Base-by-base conservation (phyloP, 2,797 vertebrate genomes). In the Zalophus californianus region DNA sequence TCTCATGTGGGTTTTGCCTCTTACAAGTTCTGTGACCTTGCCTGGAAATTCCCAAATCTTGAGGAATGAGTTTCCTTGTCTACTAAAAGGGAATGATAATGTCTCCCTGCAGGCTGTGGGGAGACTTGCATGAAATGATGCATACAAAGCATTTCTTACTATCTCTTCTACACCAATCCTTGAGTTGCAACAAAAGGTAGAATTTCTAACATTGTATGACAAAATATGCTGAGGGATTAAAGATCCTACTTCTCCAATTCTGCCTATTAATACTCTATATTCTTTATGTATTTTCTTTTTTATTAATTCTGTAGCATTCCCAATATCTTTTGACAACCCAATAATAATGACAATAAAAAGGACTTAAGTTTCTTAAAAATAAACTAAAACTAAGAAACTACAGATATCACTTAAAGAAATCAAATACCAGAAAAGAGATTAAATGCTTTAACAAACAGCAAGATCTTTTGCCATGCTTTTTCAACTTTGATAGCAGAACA, bases 361-460 rank as follows among this genome's bases (percentile, higher is more conserved):
- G 90, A 86, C 95, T 73, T 91, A 23, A 73, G 35, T 64, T 90
- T 52, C 87, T 86, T 70, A 96, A 92, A 96, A 91, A 73, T 29
- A 54, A 94, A 83, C 18, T 75, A 86, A 86, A 92, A 44, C 13
- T 75, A 79, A 87, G 75, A 97, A 86, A 50, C 23, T 68, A 52
- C 6, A 90, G 18, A 7, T 44, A 32, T 78, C 60, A 58, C 21
- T 64, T 90, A 54, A 94, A 94, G 79, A 93, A 91, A 94, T 50
- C 7, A 29, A 90, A 70, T 50, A 64, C 44, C 84, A 97, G 44
- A 62, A 84, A 95, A 88, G 16, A 86, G 23, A 79, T 92, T 60
- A 87, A 97, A 73, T 68, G 62, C 38, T 87, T 94, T 82, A 90
- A 91, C 38, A 91, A 92, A 91, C 3, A 94, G 18, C 35, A 92